Conservation (phyloP, 2,113 vertebrate genomes). For the Talpa occidentalis region DNA sequence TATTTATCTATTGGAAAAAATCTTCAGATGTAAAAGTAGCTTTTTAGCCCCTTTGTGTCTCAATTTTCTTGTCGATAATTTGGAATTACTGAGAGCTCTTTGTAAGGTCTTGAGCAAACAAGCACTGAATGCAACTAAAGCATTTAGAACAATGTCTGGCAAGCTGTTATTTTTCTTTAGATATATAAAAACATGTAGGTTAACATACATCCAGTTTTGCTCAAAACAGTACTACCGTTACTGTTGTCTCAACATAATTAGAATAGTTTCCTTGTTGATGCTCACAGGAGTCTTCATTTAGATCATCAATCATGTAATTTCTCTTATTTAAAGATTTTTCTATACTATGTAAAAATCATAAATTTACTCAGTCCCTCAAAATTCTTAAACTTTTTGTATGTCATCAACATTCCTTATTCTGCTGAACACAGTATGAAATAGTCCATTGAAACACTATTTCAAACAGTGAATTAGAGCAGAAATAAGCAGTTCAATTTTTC, state of each 20-base stretch:
- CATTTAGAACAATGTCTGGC: not conserved
- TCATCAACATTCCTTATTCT: constrained; percentile 17
- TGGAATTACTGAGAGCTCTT: not conserved
- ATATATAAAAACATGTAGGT: not conserved
- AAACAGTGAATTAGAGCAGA: constrained; percentile 45
- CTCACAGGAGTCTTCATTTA: not conserved
- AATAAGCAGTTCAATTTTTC: constrained; percentile 1
- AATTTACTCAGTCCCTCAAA: not conserved
- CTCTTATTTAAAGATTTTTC: not conserved
- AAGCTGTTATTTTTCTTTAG: not conserved
- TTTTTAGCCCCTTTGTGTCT: not conserved
- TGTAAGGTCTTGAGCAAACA: not conserved
- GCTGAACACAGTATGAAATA: not conserved
- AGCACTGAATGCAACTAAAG: not conserved
- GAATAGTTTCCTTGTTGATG: not conserved
- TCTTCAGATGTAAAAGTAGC: not conserved
- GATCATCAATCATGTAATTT: not conserved
- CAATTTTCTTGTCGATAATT: not conserved
- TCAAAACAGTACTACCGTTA: not conserved
- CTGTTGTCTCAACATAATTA: not conserved
- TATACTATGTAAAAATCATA: not conserved
- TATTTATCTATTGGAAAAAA: not conserved
- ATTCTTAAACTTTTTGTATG: not conserved
- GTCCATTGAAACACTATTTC: constrained; percentile 4
- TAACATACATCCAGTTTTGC: not conserved